Percentiles rank a stretch among this genome's conserved stretches.
Evolutionary conservation across 2,888 invertebrate genomes (phyloP).

Genomic region (Germaria angustata): DNA sequence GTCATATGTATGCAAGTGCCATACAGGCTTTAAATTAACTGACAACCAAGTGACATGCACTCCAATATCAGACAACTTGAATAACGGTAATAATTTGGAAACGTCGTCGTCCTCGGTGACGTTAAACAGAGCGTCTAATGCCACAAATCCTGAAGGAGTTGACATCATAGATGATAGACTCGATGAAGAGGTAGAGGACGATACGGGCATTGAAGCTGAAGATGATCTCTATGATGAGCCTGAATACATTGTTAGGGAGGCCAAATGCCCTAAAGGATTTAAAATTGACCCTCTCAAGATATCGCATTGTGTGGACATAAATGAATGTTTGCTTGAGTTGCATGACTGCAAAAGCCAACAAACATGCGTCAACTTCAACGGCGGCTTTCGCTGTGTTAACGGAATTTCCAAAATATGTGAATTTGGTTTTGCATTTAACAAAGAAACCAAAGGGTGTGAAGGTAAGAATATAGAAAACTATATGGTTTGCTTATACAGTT

Average conservation of each 20-base stretch:
- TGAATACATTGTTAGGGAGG: neutral
- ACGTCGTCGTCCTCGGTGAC: neutral
- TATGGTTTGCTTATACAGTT: too few species aligned
- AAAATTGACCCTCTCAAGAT: conserved; percentile 75
- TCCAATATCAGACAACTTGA: conserved; percentile 49
- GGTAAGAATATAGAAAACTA: conserved; percentile 79
- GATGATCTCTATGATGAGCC: conserved; percentile 4
- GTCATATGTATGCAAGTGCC: conserved; percentile 82
- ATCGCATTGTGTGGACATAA: conserved; percentile 82
- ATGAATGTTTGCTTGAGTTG: conserved; percentile 85
- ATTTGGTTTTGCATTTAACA: conserved; percentile 82
- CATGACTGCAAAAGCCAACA: conserved; percentile 84
- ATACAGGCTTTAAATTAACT: conserved; percentile 80
- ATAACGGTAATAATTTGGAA: conserved; percentile 9
- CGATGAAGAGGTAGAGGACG: conserved; percentile 30
- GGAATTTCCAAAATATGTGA: conserved; percentile 73
- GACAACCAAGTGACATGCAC: conserved; percentile 81
- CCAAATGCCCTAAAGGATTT: conserved; percentile 80
- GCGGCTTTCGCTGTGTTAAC: conserved; percentile 83
- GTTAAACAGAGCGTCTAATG: conserved; percentile 8
- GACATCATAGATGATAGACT: conserved; percentile 28
- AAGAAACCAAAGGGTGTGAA: conserved; percentile 82
- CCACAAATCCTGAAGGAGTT: neutral
- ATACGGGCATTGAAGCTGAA: conserved; percentile 29
- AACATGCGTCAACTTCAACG: conserved; percentile 85